These are phyloP conservation scores for Megaceryle torquata DNA, from an alignment of 2,113 vertebrate genomes.

Conservation along the genomic window DNA sequence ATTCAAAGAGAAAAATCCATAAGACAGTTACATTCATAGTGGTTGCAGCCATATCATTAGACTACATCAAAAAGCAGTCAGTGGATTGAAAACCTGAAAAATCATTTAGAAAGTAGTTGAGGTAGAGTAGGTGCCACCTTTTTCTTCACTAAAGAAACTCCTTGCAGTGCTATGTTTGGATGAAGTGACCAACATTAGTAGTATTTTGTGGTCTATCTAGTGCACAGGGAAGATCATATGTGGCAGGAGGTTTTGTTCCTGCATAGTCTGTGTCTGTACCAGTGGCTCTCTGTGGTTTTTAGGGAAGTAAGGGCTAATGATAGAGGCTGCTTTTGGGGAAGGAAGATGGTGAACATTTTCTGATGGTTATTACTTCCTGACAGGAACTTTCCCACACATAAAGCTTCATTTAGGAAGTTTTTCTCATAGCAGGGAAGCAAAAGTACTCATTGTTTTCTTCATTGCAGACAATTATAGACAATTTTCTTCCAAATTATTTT, in stretches of 20 bases:
- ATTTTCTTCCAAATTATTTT: background rate
- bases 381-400: background rate
- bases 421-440: background rate
- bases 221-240: background rate
- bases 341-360: background rate
- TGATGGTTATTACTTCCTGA: background rate
- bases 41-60: background rate
- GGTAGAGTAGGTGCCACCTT: background rate
- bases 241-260: background rate
- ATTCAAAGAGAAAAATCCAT: background rate
- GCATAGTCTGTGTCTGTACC: fast-evolving
- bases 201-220: background rate
- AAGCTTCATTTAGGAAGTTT: background rate
- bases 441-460: background rate
- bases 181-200: background rate
- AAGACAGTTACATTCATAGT: background rate
- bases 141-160: background rate
- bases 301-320: background rate
- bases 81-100: background rate
- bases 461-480: background rate
- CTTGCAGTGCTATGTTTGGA: background rate
- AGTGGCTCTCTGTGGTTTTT: background rate
- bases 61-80: background rate
- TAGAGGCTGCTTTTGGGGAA: background rate
- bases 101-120: background rate